Evolutionary conservation across 2,797 vertebrate genomes (phyloP).

Genomic region (Triplophysa bombifrons): DNA sequence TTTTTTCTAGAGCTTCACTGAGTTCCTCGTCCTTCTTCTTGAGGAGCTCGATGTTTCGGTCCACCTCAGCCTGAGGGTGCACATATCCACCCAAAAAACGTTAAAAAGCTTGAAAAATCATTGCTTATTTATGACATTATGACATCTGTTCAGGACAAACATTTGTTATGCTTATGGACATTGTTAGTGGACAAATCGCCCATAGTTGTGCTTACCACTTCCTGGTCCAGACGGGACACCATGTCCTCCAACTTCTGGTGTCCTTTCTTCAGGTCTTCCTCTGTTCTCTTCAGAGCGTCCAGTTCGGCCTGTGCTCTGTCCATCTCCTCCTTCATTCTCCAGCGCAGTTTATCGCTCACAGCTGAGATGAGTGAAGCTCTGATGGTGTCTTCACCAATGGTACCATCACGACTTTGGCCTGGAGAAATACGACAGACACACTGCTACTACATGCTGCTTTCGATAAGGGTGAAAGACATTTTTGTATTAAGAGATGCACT

Average conservation of each 20-base stretch:
- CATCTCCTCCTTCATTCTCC: slow-evolving; percentile 99
- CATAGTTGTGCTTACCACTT: slow-evolving; percentile 85
- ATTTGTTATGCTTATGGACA: neutral
- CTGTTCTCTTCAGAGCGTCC: slow-evolving; percentile 94
- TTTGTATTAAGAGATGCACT: too few relatives aligned
- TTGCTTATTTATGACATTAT: too few relatives aligned
- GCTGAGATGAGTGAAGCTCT: slow-evolving; percentile 96
- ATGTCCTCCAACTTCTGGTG: slow-evolving; percentile 98
- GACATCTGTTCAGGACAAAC: too few relatives aligned
- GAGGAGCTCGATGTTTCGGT: slow-evolving; percentile 95
- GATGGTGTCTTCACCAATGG: slow-evolving; percentile 97
- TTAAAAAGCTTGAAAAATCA: too few relatives aligned
- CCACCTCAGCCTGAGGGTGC: slow-evolving; percentile 86
- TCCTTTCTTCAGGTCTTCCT: slow-evolving; percentile 97
- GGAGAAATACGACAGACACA: slow-evolving; percentile 3
- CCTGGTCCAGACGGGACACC: slow-evolving; percentile 94
- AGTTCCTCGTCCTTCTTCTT: slow-evolving; percentile 98
- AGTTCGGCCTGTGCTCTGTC: slow-evolving; percentile 96
- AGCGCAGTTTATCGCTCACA: slow-evolving; percentile 95
- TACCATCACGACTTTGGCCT: slow-evolving; percentile 93
- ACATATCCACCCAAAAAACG: neutral
- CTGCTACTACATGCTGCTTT: too few relatives aligned
- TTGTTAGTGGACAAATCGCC: neutral
- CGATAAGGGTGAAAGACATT: too few relatives aligned
- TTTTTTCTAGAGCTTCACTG: slow-evolving; percentile 95